Conservation (phyloP, 2,113 vertebrate species). For the Caranx ignobilis region DNA sequence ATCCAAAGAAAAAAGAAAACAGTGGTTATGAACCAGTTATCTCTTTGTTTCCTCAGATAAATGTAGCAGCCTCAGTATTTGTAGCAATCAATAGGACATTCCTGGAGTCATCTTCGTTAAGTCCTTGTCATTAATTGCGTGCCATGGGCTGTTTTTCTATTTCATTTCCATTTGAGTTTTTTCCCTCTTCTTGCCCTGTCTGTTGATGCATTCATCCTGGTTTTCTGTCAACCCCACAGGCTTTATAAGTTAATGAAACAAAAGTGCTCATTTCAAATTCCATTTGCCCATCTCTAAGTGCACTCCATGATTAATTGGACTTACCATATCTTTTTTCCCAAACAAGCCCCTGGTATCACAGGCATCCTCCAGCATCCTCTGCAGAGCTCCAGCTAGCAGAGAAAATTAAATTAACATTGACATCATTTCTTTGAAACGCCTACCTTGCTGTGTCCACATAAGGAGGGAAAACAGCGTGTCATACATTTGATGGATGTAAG, state of each 20-base stretch:
- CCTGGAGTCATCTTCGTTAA: neutral
- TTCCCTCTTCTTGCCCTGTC: neutral
- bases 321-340: constrained; percentile 19
- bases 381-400: constrained; percentile 11
- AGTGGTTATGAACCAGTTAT: neutral
- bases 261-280: constrained; percentile 72
- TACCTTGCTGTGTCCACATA: constrained; percentile 26
- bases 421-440: constrained; percentile 49
- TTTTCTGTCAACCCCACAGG: constrained; percentile 39
- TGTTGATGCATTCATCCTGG: constrained; percentile 39
- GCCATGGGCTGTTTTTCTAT: constrained; percentile 23
- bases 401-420: constrained; percentile 65
- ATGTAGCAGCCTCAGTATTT: constrained; percentile 15
- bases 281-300: constrained; percentile 62
- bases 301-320: constrained; percentile 56
- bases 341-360: constrained; percentile 29
- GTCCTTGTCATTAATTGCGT: constrained; percentile 15
- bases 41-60: constrained; percentile 11
- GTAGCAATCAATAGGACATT: constrained; percentile 30
- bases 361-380: constrained; percentile 31
- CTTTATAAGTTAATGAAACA: constrained; percentile 69
- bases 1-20: neutral
- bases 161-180: constrained; percentile 36
- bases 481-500: constrained; percentile 52
- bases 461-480: neutral